Percentiles rank a stretch among this genome's conserved stretches.
phyloP scores from a whole-genome alignment of 2,888 invertebrate species.

The Temnothorax ravouxi region DNA sequence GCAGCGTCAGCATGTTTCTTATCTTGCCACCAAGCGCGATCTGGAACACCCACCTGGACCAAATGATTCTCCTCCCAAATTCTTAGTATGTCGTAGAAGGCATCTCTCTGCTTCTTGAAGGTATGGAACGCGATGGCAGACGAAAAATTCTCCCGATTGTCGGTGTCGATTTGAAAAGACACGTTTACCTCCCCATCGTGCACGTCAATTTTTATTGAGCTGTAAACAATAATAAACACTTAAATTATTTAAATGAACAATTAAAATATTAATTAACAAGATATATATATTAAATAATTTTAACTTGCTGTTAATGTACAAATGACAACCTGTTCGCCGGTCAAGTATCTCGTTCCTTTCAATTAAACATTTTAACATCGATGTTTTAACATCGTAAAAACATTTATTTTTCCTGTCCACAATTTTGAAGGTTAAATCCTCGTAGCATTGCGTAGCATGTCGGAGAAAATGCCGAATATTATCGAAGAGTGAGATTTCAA shows the following conservation, averaged over 20 bases:
- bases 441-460: not conserved
- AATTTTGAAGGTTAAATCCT: constrained; percentile 13
- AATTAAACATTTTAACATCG: constrained; percentile 6
- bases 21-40: constrained; percentile 87
- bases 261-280: too few species aligned
- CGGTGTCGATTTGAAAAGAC: constrained; percentile 94
- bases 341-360: not conserved
- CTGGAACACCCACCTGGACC: constrained; percentile 88
- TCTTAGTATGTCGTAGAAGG: constrained; percentile 93
- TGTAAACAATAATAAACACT: constrained; percentile 16
- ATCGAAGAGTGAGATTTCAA: not conserved
- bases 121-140: constrained; percentile 90
- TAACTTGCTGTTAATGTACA: not conserved
- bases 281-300: too few species aligned
- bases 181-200: constrained; percentile 89
- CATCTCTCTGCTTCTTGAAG: constrained; percentile 94
- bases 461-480: not conserved
- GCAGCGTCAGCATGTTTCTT: constrained; percentile 88
- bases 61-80: constrained; percentile 90
- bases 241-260: not conserved
- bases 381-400: not conserved
- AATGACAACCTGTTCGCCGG: not conserved
- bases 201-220: constrained; percentile 39
- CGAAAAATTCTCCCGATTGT: constrained; percentile 94
- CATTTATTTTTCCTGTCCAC: not conserved